A percentile compares a stretch with the other conserved stretches of the same genome.
phyloP scores from a whole-genome alignment of 2,888 invertebrate species.

The Ennomos erosarius region DNA sequence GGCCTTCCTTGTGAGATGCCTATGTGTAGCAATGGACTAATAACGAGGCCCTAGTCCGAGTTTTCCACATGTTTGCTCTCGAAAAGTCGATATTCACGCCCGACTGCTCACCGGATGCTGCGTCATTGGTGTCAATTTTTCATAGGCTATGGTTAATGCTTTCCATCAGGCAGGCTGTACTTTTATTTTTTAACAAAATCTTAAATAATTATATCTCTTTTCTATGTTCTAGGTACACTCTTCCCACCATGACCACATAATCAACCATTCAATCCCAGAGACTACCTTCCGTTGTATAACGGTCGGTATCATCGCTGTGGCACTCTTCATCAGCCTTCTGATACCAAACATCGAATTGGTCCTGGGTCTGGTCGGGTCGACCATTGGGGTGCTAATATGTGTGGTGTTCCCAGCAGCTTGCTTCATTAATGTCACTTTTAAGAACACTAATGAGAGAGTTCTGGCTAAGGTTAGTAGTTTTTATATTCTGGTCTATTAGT shows the following conservation, averaged over 20 bases:
- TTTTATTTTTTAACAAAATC: too few relatives aligned
- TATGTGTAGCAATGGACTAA: too few relatives aligned
- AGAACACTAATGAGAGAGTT: conserved; percentile 92
- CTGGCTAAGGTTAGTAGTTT: conserved; percentile 89
- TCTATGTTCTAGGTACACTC: conserved; percentile 86
- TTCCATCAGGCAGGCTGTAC: too few relatives aligned
- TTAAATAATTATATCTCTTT: neutral
- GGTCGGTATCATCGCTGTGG: conserved; percentile 89
- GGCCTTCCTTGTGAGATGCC: too few relatives aligned
- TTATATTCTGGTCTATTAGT: neutral
- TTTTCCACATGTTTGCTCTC: too few relatives aligned
- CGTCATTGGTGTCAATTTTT: too few relatives aligned
- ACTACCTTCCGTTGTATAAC: conserved; percentile 93
- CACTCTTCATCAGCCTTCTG: conserved; percentile 92
- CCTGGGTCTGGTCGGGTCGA: conserved; percentile 96
- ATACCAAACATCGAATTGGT: conserved; percentile 98
- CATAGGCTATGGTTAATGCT: too few relatives aligned
- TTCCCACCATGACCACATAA: conserved; percentile 86
- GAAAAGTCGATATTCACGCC: too few relatives aligned
- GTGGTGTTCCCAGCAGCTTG: conserved; percentile 96
- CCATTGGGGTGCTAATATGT: conserved; percentile 97
- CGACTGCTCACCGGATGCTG: too few relatives aligned
- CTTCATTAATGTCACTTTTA: conserved; percentile 93
- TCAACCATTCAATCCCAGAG: conserved; percentile 92
- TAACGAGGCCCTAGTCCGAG: too few relatives aligned